phyloP scores from a whole-genome alignment of 2,113 vertebrate genomes.

The Riparia riparia region DNA sequence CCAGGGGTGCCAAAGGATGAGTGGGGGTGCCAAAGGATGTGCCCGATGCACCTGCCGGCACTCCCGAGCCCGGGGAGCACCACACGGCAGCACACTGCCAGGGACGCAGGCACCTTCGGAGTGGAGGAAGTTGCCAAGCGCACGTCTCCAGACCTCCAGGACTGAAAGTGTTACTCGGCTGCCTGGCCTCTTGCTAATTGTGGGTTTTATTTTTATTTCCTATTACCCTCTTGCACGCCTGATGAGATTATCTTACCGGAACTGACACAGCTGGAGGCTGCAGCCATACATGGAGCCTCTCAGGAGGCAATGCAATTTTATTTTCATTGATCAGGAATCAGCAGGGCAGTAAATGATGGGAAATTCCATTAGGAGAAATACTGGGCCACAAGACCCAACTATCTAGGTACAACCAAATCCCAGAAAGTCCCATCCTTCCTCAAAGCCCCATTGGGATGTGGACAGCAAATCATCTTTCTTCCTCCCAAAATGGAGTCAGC shows the following conservation, averaged over 20 bases:
- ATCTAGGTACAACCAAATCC: conserved; percentile 59
- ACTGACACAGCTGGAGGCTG: conserved; percentile 86
- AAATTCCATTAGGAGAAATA: conserved; percentile 85
- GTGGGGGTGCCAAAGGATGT: neutral
- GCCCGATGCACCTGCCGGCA: rapidly evolving
- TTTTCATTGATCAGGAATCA: conserved; percentile 91
- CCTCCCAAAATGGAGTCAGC: neutral
- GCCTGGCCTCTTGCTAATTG: conserved; percentile 80
- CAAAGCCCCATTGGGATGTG: neutral
- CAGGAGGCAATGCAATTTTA: conserved; percentile 87
- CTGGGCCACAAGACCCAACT: conserved; percentile 68
- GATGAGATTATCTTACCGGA: conserved; percentile 88
- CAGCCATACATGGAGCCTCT: conserved; percentile 80
- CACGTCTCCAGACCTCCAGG: conserved; percentile 26
- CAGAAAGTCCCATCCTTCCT: conserved; percentile 17
- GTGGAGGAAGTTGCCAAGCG: neutral
- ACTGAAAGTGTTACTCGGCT: conserved; percentile 75
- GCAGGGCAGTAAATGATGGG: conserved; percentile 87
- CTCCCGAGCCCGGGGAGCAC: rapidly evolving
- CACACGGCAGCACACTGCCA: rapidly evolving
- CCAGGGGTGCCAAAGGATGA: neutral
- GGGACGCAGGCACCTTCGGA: rapidly evolving
- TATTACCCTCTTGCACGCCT: conserved; percentile 83
- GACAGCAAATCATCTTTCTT: neutral
- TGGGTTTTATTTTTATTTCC: conserved; percentile 86